Percentiles rank a stretch among this genome's conserved stretches.
Conservation (phyloP, 2,113 vertebrate genomes). For the Gobius niger region DNA sequence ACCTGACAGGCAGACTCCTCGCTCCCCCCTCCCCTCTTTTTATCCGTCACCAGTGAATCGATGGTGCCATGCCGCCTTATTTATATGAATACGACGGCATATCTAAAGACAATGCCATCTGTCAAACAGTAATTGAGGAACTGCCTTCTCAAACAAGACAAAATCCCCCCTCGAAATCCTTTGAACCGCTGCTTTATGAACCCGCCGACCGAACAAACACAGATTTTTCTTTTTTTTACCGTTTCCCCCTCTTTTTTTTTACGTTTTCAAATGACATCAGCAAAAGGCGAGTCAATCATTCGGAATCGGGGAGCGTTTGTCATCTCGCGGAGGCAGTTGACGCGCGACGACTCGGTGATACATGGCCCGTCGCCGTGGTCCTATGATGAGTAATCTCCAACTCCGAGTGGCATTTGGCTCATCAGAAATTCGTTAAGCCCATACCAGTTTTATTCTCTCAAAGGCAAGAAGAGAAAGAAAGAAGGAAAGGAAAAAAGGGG, state of each 20-base stretch:
- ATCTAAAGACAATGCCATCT: slow-evolving; percentile 72
- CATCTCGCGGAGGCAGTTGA: slow-evolving; percentile 47
- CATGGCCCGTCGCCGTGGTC: slow-evolving; percentile 49
- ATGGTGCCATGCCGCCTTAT: slow-evolving; percentile 50
- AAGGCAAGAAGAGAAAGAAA: slow-evolving; percentile 26
- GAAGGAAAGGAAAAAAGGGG: not conserved
- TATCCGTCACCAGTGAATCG: slow-evolving; percentile 58
- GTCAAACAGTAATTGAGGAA: slow-evolving; percentile 68
- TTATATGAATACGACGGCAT: slow-evolving; percentile 60
- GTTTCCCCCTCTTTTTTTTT: slow-evolving; percentile 64
- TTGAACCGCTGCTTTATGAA: slow-evolving; percentile 55
- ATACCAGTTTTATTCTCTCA: slow-evolving; percentile 54
- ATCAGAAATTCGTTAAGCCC: slow-evolving; percentile 74
- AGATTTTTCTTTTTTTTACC: slow-evolving; percentile 56
- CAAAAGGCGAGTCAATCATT: slow-evolving; percentile 72
- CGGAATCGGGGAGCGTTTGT: slow-evolving; percentile 47
- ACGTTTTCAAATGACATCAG: slow-evolving; percentile 71
- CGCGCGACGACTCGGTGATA: slow-evolving; percentile 57
- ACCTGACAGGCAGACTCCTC: slow-evolving; percentile 42
- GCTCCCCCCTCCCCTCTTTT: slow-evolving; percentile 26
- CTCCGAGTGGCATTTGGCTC: slow-evolving; percentile 52
- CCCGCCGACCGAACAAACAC: slow-evolving; percentile 60
- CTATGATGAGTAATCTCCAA: slow-evolving; percentile 67
- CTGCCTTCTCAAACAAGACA: slow-evolving; percentile 54
- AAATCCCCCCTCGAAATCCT: slow-evolving; percentile 56